Base-by-base conservation (phyloP, 1,140 invertebrate genomes). In the Drosophila kikkawai region DNA sequence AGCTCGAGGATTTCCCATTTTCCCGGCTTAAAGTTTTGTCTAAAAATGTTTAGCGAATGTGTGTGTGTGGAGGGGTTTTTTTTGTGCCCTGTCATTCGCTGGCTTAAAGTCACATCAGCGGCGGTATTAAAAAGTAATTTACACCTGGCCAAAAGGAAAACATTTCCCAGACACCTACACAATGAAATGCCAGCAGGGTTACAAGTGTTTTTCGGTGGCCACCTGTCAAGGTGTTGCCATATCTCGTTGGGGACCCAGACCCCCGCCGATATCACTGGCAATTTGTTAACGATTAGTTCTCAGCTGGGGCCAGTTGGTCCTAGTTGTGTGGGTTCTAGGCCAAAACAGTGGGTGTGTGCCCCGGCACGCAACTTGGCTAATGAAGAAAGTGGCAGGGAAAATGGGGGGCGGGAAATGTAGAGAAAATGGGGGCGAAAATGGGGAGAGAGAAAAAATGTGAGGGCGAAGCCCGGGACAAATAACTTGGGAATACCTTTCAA, bases 51-150 rank as follows among this genome's bases (percentile, higher is more conserved):
- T 17, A 6, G 2, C 2, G 26, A 17, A 6, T 15, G 39, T n/a
- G 12, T 17, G 63, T 22, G 17, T 19, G n/a, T n/a, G 11, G 11
- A 3, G 11, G 11, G 12, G 12, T 11, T 11, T 56, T 56, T 63
- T 78, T 60, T 60, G 12, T 32, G 63, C 53, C 42, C 42, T 71
- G 82, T 75, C 79, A 69, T 67, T 68, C 41, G 56, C 37, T 11
- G 68, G 76, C 51, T 76, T 60, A 77, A 75, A 69, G 81, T 65
- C 81, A 60, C 63, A 73, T 84, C 81, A 84, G 67, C 66, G 59
- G 39, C 73, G 69, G 69, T 81, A 90, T 88, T 88, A 81, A 88
- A 90, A 90, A 90, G 81, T 90, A 78, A 88, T 88, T 88, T 88
- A 84, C 85, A 88, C 81, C 84, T 88, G 84, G 80, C 67, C 50